Conservation (phyloP, 53 echinoderm and acorn worm species). For the Mesocentrotus franciscanus region DNA sequence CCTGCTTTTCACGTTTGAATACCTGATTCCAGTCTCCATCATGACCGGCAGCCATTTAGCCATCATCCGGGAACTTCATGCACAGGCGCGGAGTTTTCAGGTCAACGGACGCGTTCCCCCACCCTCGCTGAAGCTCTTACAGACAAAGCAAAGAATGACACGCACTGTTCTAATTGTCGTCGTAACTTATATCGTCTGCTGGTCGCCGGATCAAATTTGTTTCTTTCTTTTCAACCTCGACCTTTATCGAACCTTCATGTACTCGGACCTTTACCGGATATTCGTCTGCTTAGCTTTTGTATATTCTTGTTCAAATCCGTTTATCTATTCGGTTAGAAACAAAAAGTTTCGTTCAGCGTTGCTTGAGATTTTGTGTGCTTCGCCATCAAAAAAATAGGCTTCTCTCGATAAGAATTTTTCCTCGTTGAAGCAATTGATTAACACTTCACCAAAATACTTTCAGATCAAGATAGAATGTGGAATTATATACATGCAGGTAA, state of each 20-base stretch:
- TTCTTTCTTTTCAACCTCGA: slow-evolving; percentile 68
- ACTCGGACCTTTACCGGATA: slow-evolving; percentile 46
- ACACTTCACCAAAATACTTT: too few relatives aligned
- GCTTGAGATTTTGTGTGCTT: neutral
- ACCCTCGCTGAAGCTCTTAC: slow-evolving; percentile 25
- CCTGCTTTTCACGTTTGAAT: slow-evolving; percentile 71
- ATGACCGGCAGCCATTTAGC: slow-evolving; percentile 79
- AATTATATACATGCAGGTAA: too few relatives aligned
- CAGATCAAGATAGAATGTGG: too few relatives aligned
- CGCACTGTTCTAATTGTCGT: slow-evolving; percentile 60
- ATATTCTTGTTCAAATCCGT: slow-evolving; percentile 69
- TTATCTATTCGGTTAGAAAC: slow-evolving; percentile 65
- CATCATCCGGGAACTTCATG: slow-evolving; percentile 73
- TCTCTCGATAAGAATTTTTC: too few relatives aligned
- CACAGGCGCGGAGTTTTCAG: slow-evolving; percentile 24
- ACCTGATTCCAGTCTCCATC: slow-evolving; percentile 78
- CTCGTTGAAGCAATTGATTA: too few relatives aligned
- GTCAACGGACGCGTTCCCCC: neutral
- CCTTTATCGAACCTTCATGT: slow-evolving; percentile 19
- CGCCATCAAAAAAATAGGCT: neutral
- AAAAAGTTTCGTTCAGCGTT: slow-evolving; percentile 61
- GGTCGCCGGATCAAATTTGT: slow-evolving; percentile 66
- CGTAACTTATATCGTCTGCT: slow-evolving; percentile 64
- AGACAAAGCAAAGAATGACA: slow-evolving; percentile 60
- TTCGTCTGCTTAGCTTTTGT: slow-evolving; percentile 60